Evolutionary conservation across 1,140 invertebrate species (phyloP), one percentile per base, ranked within the genome.

Genomic region (Drosophila arawakana): DNA sequence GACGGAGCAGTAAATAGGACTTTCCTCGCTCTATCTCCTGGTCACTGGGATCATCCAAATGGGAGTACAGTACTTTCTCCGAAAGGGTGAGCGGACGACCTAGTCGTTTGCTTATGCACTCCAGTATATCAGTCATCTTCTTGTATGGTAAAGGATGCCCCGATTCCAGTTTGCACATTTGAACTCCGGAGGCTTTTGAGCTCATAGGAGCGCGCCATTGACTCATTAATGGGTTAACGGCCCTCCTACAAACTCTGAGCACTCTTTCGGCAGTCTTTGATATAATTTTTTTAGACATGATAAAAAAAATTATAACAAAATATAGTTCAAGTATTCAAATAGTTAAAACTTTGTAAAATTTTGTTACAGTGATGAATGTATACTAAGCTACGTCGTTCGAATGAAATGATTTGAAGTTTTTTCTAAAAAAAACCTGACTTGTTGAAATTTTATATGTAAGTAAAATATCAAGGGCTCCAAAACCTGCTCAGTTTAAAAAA

Each of bases 61-160:
- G 99, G 2, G 98, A 98, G 92, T 99, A 99, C 0, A 99, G 93
- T 71, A 99, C 96, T 93, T 99, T 99, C 91, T 99, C 99, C 0
- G 98, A 99, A 18, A 99, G 93, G 15, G 98, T 99, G 80, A 99
- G 93, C 3, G 98, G 98, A 50, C 98, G 95, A 81, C 97, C 96
- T 68, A 99, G 93, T 94, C 97, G 95, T 84, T 97, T 96, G 81
- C 96, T 97, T 0, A 99, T 96, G 65, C 97, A 93, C 63, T 96
- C 95, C 25, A 99, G 91, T 85, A 96, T 98, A 58, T 96, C 93
- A 3, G 94, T 92, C 3, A 99, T 92, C 83, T 97, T 97, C 50
- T 98, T 96, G 92, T 99, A 99, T 0, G 98, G 98, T 69, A 99
- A 95, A 7, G 92, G 91, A 41, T 94, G 25, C 1, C 43, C 93